phyloP scores from a whole-genome alignment of 1,140 invertebrate species.

The Formica exsecta region DNA sequence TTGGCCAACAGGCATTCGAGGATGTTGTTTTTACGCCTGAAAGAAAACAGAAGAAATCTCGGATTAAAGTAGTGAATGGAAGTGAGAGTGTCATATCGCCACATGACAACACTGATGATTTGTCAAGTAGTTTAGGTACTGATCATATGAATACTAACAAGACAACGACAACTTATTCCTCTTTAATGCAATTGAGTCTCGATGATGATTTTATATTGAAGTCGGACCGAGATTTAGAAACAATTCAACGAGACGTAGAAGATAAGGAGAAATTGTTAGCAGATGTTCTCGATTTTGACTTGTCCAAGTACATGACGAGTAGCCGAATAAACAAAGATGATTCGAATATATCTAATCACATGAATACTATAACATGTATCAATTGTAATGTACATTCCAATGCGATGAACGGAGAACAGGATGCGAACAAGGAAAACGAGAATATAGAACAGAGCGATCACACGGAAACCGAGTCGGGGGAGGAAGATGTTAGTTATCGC shows the following conservation, averaged over 20 bases:
- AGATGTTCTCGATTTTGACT: slow-evolving; percentile 86
- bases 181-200: slow-evolving; percentile 83
- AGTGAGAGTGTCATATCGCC: slow-evolving; percentile 55
- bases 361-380: slow-evolving; percentile 69
- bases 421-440: slow-evolving; percentile 51
- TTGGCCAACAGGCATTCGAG: slow-evolving; percentile 87
- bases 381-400: slow-evolving; percentile 67
- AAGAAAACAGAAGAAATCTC: slow-evolving; percentile 83
- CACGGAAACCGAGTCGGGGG: slow-evolving; percentile 64
- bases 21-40: slow-evolving; percentile 87
- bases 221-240: slow-evolving; percentile 86
- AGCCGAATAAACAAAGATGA: slow-evolving; percentile 70
- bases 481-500: slow-evolving; percentile 81
- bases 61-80: slow-evolving; percentile 59
- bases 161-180: slow-evolving; percentile 77
- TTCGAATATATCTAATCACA: slow-evolving; percentile 59
- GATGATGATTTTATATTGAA: slow-evolving; percentile 82
- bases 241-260: slow-evolving; percentile 87
- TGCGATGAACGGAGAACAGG: slow-evolving; percentile 23
- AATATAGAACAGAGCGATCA: slow-evolving; percentile 63
- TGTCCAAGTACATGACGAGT: slow-evolving; percentile 82
- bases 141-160: slow-evolving; percentile 69
- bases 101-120: slow-evolving; percentile 44
- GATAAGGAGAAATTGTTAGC: slow-evolving; percentile 87
- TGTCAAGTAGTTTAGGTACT: slow-evolving; percentile 39